These are phyloP conservation scores for Meteorus sp. DNA, from an alignment of 1,140 invertebrate genomes.

Conservation along the genomic window DNA sequence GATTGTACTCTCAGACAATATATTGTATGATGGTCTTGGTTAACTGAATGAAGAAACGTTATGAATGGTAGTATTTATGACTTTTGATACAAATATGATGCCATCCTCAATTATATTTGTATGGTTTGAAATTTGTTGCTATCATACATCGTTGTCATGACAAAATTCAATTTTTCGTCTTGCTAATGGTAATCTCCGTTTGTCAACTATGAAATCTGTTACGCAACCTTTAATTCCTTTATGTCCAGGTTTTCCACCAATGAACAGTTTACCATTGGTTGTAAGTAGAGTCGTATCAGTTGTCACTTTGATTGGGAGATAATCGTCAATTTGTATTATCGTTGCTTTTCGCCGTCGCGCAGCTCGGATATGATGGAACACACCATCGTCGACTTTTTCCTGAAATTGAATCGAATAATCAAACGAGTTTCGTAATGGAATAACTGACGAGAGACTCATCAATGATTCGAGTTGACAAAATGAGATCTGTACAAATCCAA, in stretches of 20 bases:
- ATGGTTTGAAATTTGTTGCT: constrained; percentile 32
- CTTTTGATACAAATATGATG: constrained; percentile 2
- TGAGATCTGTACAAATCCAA: too few species aligned
- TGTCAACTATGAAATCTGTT: constrained; percentile 62
- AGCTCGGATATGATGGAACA: constrained; percentile 52
- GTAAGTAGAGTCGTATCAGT: constrained; percentile 45
- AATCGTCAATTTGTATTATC: constrained; percentile 64
- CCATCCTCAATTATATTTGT: constrained; percentile 17
- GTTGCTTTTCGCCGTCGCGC: constrained; percentile 56
- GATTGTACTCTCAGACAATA: background rate
- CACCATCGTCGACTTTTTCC: constrained; percentile 60
- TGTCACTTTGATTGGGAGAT: constrained; percentile 43
- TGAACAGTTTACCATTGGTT: constrained; percentile 56
- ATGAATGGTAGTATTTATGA: background rate
- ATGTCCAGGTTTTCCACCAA: constrained; percentile 61
- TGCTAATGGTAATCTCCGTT: constrained; percentile 53
- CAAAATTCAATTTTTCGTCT: constrained; percentile 56
- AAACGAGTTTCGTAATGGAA: too few species aligned
- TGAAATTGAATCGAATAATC: constrained; percentile 45
- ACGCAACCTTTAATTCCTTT: constrained; percentile 68
- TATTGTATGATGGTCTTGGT: background rate
- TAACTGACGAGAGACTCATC: too few species aligned
- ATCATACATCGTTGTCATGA: constrained; percentile 60
- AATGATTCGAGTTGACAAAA: too few species aligned
- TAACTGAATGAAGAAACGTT: background rate